Evolutionary conservation across 2,888 invertebrate species (phyloP), one percentile per base, ranked within the genome.

Genomic region (Acrobasis suavella): DNA sequence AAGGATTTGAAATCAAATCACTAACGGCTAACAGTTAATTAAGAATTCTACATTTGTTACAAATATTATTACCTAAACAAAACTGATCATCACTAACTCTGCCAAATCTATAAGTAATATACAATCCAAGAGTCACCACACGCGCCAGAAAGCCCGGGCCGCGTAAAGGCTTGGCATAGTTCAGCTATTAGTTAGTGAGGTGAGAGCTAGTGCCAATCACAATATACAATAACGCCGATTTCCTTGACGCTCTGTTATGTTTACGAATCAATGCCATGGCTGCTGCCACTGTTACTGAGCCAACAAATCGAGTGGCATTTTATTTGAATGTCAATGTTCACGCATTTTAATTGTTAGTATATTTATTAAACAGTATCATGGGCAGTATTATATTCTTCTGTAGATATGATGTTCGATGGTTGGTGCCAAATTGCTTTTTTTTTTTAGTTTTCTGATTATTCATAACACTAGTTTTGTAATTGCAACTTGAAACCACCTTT

Each of bases 131-230:
- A 42, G 10, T 12, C 5, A 46, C n/a, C 12, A 12, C n/a, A 46
- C 38, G 38, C 15, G 55, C 55, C 55, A 55, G 55, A 55, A 55
- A 15, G 42, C 42, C 56, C 56, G 42, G 56, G 56, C 10, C 2
- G 8, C 42, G 56, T 56, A 56, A 56, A 56, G 42, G 17, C 14
- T 56, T 56, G 56, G 56, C 56, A 56, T 56, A 56, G 56, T 22
- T 46, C 56, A 6, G 14, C 42, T 22, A 42, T 46, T 56, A 14
- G 16, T 46, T 42, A 22, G 38, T 6, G n/a, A 14, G n/a, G 38
- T n/a, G 54, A 22, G 56, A 46, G 46, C 22, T 46, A 42, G 1
- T 56, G 56, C 42, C 56, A 56, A 56, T 56, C 56, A 46, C 22
- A 56, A 56, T 56, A 56, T 56, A 52, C 22, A 52, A 8, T 52